Percentiles rank a stretch among this genome's conserved stretches.
Conservation (phyloP, 2,888 invertebrate genomes). For the Aphrophora alni region DNA sequence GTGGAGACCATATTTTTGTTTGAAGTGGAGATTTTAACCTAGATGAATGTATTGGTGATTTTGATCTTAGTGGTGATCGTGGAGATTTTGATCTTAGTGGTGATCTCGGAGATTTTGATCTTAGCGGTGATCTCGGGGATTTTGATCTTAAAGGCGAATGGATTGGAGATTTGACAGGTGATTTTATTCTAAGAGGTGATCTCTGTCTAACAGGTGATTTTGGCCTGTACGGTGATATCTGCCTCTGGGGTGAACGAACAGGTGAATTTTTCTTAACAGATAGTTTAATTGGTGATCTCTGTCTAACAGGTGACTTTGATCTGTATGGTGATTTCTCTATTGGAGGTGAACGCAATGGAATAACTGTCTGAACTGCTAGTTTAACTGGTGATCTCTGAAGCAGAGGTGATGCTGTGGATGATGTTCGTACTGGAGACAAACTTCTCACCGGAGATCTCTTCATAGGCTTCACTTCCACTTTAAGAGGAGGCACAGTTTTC, state of each 20-base stretch:
- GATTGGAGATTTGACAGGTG: conserved; percentile 3
- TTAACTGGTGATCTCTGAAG: neutral
- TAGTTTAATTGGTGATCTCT: neutral
- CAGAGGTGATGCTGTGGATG: neutral
- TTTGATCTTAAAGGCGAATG: neutral
- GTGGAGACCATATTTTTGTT: neutral
- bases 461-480: neutral
- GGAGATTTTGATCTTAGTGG: neutral
- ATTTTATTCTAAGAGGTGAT: neutral
- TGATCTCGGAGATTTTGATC: neutral
- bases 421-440: neutral
- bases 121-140: neutral
- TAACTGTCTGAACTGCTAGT: neutral
- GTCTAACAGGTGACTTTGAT: neutral
- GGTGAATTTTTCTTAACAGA: neutral
- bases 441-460: neutral
- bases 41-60: neutral
- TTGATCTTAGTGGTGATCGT: neutral
- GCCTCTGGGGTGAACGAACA: neutral
- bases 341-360: too few relatives aligned
- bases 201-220: conserved; percentile 10
- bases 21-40: neutral
- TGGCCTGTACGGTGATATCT: neutral
- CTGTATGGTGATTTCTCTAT: too few relatives aligned
- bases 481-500: neutral